A percentile compares a stretch with the other conserved stretches of the same genome.
Conservation (phyloP, 2,888 invertebrate species). For the Macaria liturata region DNA sequence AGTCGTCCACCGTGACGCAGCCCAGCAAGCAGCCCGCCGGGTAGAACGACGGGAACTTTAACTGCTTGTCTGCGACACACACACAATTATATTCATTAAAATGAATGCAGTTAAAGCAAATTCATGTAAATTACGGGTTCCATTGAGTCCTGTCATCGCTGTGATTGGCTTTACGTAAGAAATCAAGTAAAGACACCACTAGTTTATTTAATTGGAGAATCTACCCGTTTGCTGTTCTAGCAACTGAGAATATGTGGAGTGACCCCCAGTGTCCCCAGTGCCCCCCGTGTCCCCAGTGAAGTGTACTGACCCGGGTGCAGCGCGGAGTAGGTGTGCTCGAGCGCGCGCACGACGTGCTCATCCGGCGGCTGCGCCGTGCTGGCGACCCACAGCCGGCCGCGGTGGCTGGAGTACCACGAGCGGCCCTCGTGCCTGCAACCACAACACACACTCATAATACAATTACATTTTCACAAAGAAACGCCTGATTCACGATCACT, state of each 20-base stretch:
- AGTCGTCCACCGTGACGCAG: constrained; percentile 93
- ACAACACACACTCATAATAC: not conserved
- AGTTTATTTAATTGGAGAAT: no score
- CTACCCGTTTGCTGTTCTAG: no score
- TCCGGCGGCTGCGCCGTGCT: constrained; percentile 91
- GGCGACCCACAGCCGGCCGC: constrained; percentile 98
- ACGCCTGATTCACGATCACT: no score
- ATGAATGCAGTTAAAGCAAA: no score
- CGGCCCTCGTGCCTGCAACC: constrained; percentile 93
- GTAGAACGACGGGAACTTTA: constrained; percentile 92
- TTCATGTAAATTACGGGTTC: no score
- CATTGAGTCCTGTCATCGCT: no score
- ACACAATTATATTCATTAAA: not conserved
- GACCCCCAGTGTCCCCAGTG: no score
- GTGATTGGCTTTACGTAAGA: no score
- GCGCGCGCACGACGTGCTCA: constrained; percentile 85
- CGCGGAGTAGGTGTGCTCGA: constrained; percentile 88
- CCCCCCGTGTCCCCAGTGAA: no score
- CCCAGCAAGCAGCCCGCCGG: constrained; percentile 95
- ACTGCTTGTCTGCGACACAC: constrained; percentile 76
- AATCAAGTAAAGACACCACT: no score
- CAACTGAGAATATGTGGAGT: no score
- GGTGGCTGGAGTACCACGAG: constrained; percentile 95
- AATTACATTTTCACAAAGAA: no score
- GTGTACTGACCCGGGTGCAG: constrained; percentile 84